These are phyloP conservation scores for Proteles cristata DNA, from an alignment of 2,113 vertebrate species.

Conservation along the genomic window DNA sequence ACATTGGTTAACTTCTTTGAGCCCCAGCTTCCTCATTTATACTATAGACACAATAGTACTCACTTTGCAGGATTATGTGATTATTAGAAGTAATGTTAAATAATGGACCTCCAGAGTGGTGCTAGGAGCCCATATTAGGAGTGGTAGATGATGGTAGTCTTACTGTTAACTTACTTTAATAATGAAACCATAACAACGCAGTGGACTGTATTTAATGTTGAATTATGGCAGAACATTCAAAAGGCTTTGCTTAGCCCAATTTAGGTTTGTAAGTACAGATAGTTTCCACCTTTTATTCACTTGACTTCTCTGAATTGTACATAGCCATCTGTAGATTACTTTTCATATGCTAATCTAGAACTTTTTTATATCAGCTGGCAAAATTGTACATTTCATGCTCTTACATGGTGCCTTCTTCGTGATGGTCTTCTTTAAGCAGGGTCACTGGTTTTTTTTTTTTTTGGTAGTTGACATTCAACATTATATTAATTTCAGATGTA, in stretches of 20 bases:
- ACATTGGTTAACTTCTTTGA: neutral
- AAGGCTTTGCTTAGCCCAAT: constrained; percentile 9
- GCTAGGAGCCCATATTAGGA: constrained; percentile 44
- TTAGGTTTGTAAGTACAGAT: constrained; percentile 43
- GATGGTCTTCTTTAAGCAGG: constrained; percentile 15
- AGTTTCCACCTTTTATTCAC: constrained; percentile 34
- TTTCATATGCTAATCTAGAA: constrained; percentile 53
- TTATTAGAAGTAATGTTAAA: constrained; percentile 17
- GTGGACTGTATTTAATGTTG: neutral
- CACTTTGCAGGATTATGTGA: neutral
- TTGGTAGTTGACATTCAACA: neutral
- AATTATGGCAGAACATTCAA: constrained; percentile 24
- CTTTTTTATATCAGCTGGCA: constrained; percentile 10
- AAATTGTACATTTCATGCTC: constrained; percentile 37
- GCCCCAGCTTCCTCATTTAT: neutral
- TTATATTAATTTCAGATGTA: neutral
- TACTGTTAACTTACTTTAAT: neutral
- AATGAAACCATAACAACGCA: neutral
- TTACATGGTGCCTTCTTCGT: neutral
- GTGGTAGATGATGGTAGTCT: neutral
- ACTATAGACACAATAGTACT: neutral
- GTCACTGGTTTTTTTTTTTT: neutral
- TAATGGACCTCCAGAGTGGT: neutral
- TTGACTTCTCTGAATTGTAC: constrained; percentile 45
- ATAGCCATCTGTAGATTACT: constrained; percentile 41